phyloP scores from a whole-genome alignment of 2,888 invertebrate genomes.

The Agrotis segetum region DNA sequence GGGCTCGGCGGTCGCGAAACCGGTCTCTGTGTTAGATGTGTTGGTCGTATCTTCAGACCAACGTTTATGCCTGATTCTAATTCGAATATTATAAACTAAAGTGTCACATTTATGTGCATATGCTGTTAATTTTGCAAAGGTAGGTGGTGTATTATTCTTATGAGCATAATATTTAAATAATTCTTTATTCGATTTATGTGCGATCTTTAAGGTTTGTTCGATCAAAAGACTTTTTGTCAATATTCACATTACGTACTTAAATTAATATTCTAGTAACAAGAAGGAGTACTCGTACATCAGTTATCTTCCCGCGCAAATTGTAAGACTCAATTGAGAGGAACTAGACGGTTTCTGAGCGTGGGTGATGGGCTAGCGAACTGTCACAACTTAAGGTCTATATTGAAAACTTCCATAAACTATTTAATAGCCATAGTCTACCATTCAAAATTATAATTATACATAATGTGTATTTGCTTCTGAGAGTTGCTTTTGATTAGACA shows the following conservation, averaged over 20 bases:
- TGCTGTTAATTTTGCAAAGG: constrained; percentile 21
- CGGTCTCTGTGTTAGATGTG: constrained; percentile 71
- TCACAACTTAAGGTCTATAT: constrained; percentile 44
- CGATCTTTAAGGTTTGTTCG: neutral
- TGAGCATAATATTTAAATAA: constrained; percentile 22
- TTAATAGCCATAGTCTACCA: neutral
- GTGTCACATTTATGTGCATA: constrained; percentile 31
- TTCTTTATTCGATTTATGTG: neutral
- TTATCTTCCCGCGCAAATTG: constrained; percentile 48
- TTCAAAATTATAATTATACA: no score
- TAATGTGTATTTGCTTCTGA: no score
- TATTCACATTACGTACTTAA: neutral
- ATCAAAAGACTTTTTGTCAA: neutral
- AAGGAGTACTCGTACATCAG: constrained; percentile 2
- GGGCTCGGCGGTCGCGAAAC: constrained; percentile 69
- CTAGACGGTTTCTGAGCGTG: constrained; percentile 33
- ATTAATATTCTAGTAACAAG: neutral
- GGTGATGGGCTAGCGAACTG: constrained; percentile 47
- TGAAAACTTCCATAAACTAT: constrained; percentile 19
- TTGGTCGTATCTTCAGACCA: constrained; percentile 65
- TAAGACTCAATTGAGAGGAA: constrained; percentile 54
- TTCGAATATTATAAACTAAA: constrained; percentile 57
- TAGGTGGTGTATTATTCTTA: constrained; percentile 9
- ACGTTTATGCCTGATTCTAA: constrained; percentile 63
- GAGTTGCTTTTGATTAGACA: no score